Base-by-base conservation (phyloP, 2,797 vertebrate genomes). In the Pangasius djambal region DNA sequence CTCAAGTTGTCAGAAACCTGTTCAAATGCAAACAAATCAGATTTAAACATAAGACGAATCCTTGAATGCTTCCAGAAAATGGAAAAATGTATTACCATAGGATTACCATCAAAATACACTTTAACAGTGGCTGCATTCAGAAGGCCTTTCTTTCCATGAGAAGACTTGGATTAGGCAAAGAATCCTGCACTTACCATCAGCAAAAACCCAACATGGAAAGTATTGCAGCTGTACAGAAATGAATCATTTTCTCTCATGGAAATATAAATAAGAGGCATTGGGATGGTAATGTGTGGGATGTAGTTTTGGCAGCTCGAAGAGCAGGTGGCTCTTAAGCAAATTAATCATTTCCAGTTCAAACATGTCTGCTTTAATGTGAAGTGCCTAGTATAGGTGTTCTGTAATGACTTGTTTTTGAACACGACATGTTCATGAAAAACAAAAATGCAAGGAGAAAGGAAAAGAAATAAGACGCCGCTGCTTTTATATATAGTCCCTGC, bases 331-430 rank as follows among this genome's bases (percentile, higher is more conserved):
- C 91, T 92, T 87, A 55, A 92, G 93, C 90, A 94, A 94, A 95
- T 94, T 90, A 93, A 94, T 93, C 89, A 94, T 94, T 93, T 92
- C 93, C 40, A 91, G 87, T 93, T 94, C 74, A 85, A 91, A 89
- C 63, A 86, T 88, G 92, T 89, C 89, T 61, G 83, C 67, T 88
- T 88, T 92, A 90, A 92, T 92, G 57, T 16, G 67, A 83, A 59
- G 85, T 61, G 86, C 20, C 34, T 65, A 57, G 44, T 52, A 52
- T 69, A 85, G 63, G 2, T 85, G 83, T 55, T 69, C 83, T 70
- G 48, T 55, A 70, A 70, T 55, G 83, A 59, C 57, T 40, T 55
- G 75, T 50, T 65, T 81, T 86, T 79, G 55, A 67, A 81, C 7
- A 65, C 6, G 44, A 81, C 20, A 52, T 86, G 34, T 63, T 78